Evolutionary conservation across 1,140 invertebrate genomes (phyloP), one percentile per base, ranked within the genome.

Genomic region (Yoshiicerus persimilis): DNA sequence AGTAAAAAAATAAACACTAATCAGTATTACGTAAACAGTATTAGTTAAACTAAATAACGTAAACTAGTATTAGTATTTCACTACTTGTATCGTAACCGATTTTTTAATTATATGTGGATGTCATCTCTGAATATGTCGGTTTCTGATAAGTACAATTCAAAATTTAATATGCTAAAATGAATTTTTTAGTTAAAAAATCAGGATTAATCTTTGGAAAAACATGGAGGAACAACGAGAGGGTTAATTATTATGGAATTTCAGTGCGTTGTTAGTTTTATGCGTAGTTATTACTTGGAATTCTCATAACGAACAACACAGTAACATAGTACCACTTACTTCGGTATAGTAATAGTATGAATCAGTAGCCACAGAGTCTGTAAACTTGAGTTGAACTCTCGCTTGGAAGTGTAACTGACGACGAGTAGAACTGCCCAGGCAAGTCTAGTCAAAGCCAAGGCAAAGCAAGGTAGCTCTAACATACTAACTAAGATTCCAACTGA

Each of bases 231-330:
- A 10, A 77, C 25, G 32, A 77, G 32, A 36, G 10, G 32, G 70
- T 36, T 77, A 77, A 77, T 77, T 77, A 77, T 77, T 32, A 36
- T 77, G 70, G 70, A 77, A 77, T 77, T 77, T 77, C 13, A 77
- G 8, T 36, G 30, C 70, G 30, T 77, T n/a, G n/a, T n/a, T 77
- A 36, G 70, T 30, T 20, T 32, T 77, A 9, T 32, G 27, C 34
- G 70, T 32, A 77, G 27, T 77, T 77, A 77, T 36, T 36, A 32
- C 30, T 77, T 32, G 70, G 34, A 77, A 77, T 77, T 77, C 70
- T 77, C 70, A 77, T 77, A 77, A 36, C 70, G 34, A 77, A 34
- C 70, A 77, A 36, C 20, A 77, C 34, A 36, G 30, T 34, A 77
- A 36, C 70, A 77, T 77, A 77, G 10, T 77, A 77, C 8, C 41